Evolutionary conservation across 2,113 vertebrate genomes (phyloP).

Genomic region (Variabilichromis moorii): DNA sequence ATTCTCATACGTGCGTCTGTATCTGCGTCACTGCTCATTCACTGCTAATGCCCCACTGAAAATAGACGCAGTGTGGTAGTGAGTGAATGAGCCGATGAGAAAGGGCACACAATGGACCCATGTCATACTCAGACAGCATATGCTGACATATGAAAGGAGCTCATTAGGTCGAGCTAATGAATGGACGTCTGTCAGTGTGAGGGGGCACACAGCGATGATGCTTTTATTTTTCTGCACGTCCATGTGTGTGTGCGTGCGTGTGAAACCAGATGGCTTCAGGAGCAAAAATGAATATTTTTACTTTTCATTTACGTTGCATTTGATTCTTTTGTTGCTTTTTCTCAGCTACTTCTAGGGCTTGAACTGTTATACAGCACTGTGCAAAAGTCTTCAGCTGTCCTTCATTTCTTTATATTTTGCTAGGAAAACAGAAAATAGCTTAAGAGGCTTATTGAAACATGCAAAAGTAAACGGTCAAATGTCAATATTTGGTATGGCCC

Average conservation of each 20-base stretch:
- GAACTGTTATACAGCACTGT: not conserved
- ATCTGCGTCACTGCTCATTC: constrained; percentile 48
- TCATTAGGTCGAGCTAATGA: constrained; percentile 55
- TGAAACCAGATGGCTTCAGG: not conserved
- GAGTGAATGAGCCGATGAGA: constrained; percentile 40
- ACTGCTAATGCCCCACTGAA: not conserved
- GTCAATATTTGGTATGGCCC: not conserved
- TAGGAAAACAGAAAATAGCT: rapidly evolving
- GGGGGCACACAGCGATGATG: not conserved
- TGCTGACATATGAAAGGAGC: constrained; percentile 45
- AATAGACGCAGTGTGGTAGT: constrained; percentile 22
- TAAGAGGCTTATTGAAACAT: not conserved
- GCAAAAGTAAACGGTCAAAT: rapidly evolving
- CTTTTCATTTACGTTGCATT: not conserved
- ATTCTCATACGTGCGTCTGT: not conserved
- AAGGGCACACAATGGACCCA: constrained; percentile 27
- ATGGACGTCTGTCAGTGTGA: constrained; percentile 45
- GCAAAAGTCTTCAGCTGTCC: not conserved
- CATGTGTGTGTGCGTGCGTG: rapidly evolving
- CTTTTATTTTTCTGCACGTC: not conserved
- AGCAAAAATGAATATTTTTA: not conserved
- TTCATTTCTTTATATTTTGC: not conserved
- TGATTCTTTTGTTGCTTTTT: not conserved
- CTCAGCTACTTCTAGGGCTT: rapidly evolving
- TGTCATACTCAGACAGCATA: constrained; percentile 19